phyloP scores from a whole-genome alignment of 2,113 vertebrate genomes.

The Actenoides lindsayi region DNA sequence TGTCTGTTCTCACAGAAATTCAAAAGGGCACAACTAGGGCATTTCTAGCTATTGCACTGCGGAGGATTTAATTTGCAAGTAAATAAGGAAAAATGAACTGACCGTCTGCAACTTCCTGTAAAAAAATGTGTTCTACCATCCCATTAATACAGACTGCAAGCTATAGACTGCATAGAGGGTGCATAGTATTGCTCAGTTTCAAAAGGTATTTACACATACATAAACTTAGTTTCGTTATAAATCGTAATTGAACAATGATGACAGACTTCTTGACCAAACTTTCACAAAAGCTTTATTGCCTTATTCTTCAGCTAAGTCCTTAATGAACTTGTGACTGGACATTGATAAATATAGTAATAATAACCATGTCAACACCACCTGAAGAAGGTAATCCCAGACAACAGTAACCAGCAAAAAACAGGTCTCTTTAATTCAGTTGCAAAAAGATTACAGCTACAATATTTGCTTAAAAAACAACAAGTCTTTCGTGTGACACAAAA shows the following conservation, averaged over 20 bases:
- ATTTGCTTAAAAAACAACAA: neutral
- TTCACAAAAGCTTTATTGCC: neutral
- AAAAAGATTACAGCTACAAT: neutral
- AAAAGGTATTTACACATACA: accelerated
- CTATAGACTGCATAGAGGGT: neutral
- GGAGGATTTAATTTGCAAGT: neutral
- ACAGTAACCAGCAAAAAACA: neutral
- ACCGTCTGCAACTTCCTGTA: neutral
- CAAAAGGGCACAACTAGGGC: neutral
- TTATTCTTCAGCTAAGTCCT: neutral
- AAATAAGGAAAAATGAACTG: neutral
- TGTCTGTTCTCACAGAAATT: neutral
- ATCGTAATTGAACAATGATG: neutral
- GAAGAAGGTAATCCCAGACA: neutral
- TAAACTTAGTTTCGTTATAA: neutral
- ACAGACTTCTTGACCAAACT: neutral
- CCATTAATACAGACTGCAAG: neutral
- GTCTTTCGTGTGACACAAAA: neutral
- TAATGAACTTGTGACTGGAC: neutral
- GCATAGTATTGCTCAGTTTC: neutral
- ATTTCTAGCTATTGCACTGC: neutral
- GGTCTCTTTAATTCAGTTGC: neutral
- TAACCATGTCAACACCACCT: neutral
- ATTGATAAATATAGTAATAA: neutral
- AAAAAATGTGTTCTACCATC: neutral